Percentiles rank a stretch among this genome's conserved stretches.
Conservation (phyloP, 2,888 invertebrate species). For the Caenorhabditis drosophilae region DNA sequence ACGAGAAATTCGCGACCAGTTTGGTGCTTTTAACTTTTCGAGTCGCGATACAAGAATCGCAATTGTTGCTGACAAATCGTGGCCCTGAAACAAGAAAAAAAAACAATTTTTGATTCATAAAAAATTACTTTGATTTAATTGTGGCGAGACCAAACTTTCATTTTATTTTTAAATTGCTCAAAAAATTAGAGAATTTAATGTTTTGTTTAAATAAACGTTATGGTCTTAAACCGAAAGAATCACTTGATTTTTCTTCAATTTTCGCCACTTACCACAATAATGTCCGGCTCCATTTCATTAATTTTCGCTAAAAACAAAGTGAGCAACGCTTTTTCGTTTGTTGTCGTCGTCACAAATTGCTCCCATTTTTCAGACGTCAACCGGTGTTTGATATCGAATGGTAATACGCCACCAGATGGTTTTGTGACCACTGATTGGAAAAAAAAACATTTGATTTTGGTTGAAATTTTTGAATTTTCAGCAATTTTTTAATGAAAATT, state of each 20-base stretch:
- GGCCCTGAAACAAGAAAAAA: slow-evolving; percentile 75
- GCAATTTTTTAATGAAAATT: background rate
- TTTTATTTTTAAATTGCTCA: too few species aligned
- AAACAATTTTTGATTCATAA: too few species aligned
- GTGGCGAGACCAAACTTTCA: too few species aligned
- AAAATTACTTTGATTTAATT: background rate
- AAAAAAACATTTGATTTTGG: background rate
- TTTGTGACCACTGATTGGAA: slow-evolving; percentile 77
- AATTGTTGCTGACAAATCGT: slow-evolving; percentile 89
- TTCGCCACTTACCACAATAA: slow-evolving; percentile 80
- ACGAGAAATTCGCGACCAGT: slow-evolving; percentile 89
- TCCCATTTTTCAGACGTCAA: slow-evolving; percentile 72
- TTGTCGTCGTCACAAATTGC: slow-evolving; percentile 76
- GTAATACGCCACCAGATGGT: slow-evolving; percentile 82
- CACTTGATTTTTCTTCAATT: too few species aligned
- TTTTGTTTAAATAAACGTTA: too few species aligned
- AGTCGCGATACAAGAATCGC: slow-evolving; percentile 87
- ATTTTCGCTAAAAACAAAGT: slow-evolving; percentile 86
- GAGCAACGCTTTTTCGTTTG: slow-evolving; percentile 85
- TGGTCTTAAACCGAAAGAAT: too few species aligned
- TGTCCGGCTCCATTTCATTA: slow-evolving; percentile 84
- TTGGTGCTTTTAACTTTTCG: slow-evolving; percentile 75
- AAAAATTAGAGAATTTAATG: too few species aligned
- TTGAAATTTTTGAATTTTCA: slow-evolving; percentile 1
- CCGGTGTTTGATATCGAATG: slow-evolving; percentile 81